phyloP scores from a whole-genome alignment of 2,797 vertebrate species.

The Delichon dasypus region DNA sequence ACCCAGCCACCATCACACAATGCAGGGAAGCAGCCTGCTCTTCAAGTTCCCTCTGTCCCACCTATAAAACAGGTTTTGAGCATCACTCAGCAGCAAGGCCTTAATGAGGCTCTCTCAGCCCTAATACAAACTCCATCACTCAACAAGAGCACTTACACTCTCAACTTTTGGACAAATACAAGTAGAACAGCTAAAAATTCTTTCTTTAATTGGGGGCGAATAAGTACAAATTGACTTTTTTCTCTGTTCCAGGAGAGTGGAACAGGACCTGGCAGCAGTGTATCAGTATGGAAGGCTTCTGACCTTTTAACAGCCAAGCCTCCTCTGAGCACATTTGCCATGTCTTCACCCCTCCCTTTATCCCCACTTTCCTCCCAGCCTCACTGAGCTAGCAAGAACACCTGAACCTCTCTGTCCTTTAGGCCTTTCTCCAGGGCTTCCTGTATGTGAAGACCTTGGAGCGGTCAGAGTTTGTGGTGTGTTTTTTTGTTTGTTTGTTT shows the following conservation, averaged over 20 bases:
- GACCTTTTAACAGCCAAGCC: background rate
- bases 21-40: background rate
- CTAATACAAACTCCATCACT: background rate
- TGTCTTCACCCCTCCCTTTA: background rate
- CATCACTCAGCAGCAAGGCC: background rate
- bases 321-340: background rate
- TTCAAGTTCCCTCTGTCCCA: background rate
- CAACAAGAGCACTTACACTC: accelerated
- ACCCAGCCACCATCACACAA: background rate
- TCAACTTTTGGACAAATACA: background rate
- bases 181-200: accelerated
- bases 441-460: background rate
- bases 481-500: too few species aligned
- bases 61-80: background rate
- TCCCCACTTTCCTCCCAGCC: background rate
- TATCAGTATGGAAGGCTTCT: background rate
- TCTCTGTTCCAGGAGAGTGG: background rate
- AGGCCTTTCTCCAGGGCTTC: background rate
- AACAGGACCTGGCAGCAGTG: background rate
- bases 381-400: background rate
- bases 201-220: background rate
- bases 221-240: background rate
- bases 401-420: background rate
- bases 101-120: background rate
- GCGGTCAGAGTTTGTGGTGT: background rate